These are phyloP conservation scores for Henricia sp. DNA, from an alignment of 53 echinoderm and acorn worm species.

Conservation along the genomic window DNA sequence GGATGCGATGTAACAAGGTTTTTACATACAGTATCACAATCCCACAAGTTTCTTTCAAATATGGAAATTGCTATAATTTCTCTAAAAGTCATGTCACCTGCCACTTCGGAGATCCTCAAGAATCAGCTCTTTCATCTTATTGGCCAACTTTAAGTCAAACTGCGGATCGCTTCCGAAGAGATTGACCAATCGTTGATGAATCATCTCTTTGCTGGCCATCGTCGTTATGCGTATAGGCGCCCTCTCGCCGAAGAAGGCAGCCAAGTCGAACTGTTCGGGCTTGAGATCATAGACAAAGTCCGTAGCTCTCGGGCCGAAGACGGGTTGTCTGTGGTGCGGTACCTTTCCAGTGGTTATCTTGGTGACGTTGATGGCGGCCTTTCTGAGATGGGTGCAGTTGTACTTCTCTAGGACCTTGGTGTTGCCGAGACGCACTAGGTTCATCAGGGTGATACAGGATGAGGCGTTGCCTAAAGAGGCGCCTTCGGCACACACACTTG, in stretches of 20 bases:
- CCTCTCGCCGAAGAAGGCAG: conserved; percentile 65
- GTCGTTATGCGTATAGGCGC: conserved; percentile 65
- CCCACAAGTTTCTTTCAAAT: not conserved
- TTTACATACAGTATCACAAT: no score
- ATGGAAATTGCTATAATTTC: not conserved
- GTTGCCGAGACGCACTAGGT: conserved; percentile 69
- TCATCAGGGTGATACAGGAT: conserved; percentile 61
- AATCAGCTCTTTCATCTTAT: conserved; percentile 62
- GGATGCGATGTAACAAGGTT: not conserved
- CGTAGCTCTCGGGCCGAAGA: conserved; percentile 63
- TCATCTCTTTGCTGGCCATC: conserved; percentile 67
- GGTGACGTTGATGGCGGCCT: conserved; percentile 80
- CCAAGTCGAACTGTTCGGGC: conserved; percentile 63
- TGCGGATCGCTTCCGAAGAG: conserved; percentile 60
- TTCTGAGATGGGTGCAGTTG: conserved; percentile 67
- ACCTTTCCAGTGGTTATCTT: conserved; percentile 49
- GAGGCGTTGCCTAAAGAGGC: conserved; percentile 66
- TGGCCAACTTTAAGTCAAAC: conserved; percentile 31
- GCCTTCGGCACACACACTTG: conserved; percentile 58
- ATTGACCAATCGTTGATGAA: conserved; percentile 36
- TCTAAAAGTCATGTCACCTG: not conserved
- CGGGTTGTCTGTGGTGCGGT: conserved; percentile 65
- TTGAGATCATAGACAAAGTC: conserved; percentile 63
- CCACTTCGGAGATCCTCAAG: conserved; percentile 50
- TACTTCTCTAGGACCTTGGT: conserved; percentile 62